Evolutionary conservation across 2,888 invertebrate species (phyloP), one percentile per base, ranked within the genome.

Genomic region (Strigamia transsilvanica): DNA sequence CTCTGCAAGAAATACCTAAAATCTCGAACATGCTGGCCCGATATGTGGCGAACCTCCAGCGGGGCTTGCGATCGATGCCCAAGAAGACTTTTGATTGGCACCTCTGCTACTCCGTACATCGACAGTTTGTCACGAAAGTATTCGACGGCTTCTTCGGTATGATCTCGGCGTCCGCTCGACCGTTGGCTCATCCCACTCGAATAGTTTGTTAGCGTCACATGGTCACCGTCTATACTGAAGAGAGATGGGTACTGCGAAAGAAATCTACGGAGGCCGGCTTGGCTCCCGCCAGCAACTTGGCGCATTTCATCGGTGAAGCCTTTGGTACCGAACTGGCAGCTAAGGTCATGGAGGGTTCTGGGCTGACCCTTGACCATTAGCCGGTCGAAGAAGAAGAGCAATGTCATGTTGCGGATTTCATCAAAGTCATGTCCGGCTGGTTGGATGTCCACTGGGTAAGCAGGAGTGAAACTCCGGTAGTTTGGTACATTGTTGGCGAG

Each of bases 311-410:
- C 96, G 32, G 99, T 98, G 90, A 99, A 99, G 85, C 97, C 98
- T 89, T 98, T 97, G 85, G 98, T 98, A 87, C 99, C 99, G 90
- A 99, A 99, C 90, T 99, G 98, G 89, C 99, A 99, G 88, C 97
- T 97, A 86, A 99, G 91, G 90, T 99, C 99, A 90, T 98, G 98
- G 87, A 99, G 91, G 85, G 97, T 97, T 88, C 98, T 92, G 85
- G 97, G 95, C 88, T 96, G 95, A 86, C 96, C 94, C 90, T 97
- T 98, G 89, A 98, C 98, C 92, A 99, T 93, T 86, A 99, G 91
- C 87, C 98, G 94, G 90, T 99, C 99, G 88, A 99, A 93, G 90
- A 99, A 99, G 91, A 99, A 99, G 88, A 99, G 92, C 87, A 99
- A 91, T 86, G 98, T 98, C 93, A 95, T 94, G 89, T 98, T 97